Conservation (phyloP, 2,113 vertebrate species). For the Syngnathoides biaculeatus region DNA sequence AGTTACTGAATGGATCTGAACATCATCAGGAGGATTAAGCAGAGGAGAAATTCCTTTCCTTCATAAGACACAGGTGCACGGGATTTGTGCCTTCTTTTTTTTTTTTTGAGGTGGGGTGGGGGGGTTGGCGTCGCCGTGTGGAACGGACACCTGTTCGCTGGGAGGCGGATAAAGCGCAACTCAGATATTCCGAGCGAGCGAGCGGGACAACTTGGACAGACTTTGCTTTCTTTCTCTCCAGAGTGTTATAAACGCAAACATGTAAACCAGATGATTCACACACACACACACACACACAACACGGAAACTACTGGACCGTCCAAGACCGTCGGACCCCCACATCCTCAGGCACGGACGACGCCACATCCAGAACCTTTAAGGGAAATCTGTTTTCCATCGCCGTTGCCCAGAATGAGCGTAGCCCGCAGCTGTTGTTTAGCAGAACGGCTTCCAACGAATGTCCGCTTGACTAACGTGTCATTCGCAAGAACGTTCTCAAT, state of each 20-base stretch:
- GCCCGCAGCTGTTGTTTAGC: slow-evolving; percentile 54
- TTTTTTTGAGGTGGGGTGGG: neutral
- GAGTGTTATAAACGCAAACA: slow-evolving; percentile 47
- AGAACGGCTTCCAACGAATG: neutral
- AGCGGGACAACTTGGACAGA: slow-evolving; percentile 8
- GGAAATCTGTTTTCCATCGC: slow-evolving; percentile 50
- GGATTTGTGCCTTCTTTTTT: slow-evolving; percentile 56
- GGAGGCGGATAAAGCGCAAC: slow-evolving; percentile 21
- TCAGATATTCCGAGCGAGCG: slow-evolving; percentile 32
- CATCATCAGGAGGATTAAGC: slow-evolving; percentile 64
- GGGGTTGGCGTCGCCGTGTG: slow-evolving; percentile 5
- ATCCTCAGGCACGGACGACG: neutral
- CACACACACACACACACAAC: too few species aligned
- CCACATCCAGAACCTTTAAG: slow-evolving; percentile 31
- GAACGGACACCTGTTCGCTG: slow-evolving; percentile 58
- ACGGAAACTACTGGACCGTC: slow-evolving; percentile 34
- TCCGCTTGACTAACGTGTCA: neutral
- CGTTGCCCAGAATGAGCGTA: slow-evolving; percentile 32
- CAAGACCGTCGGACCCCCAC: slow-evolving; percentile 16
- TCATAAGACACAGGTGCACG: slow-evolving; percentile 68
- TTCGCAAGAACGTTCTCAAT: neutral
- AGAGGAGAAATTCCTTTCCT: slow-evolving; percentile 60
- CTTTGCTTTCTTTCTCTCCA: slow-evolving; percentile 37
- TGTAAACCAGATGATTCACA: slow-evolving; percentile 20
- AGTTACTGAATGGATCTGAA: slow-evolving; percentile 37